These are phyloP conservation scores for Trissolcus basalis DNA, from an alignment of 1,140 invertebrate species.

Conservation along the genomic window DNA sequence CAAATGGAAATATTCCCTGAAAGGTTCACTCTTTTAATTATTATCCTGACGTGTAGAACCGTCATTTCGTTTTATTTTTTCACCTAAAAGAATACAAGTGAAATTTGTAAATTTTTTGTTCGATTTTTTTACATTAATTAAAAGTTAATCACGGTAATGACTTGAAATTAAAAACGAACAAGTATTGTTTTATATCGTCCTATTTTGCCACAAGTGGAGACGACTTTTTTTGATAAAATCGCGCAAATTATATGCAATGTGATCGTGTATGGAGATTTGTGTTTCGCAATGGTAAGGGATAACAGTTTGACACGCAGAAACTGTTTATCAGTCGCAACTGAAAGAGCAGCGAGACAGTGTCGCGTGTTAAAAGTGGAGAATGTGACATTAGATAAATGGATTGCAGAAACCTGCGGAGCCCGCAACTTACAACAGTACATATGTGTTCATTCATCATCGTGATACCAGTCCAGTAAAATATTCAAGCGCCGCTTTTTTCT, in stretches of 20 bases:
- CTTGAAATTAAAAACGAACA: no score
- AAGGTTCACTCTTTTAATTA: no score
- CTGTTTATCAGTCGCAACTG: conserved; percentile 3
- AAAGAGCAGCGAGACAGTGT: conserved; percentile 11
- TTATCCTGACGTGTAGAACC: no score
- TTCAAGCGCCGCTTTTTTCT: conserved; percentile 5
- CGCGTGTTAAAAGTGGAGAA: conserved; percentile 20
- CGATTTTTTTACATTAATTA: no score
- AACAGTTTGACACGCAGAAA: conserved; percentile 13
- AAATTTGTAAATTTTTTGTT: no score
- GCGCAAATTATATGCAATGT: background rate
- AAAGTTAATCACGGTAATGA: no score
- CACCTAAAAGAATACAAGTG: no score
- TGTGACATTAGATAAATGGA: conserved; percentile 22
- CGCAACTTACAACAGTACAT: conserved; percentile 7
- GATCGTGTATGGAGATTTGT: conserved; percentile 4
- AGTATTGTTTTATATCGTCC: no score
- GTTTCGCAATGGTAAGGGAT: background rate
- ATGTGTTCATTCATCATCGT: conserved; percentile 16
- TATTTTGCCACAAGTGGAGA: no score
- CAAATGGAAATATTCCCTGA: no score
- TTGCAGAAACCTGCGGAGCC: conserved; percentile 1
- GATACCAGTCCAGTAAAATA: conserved; percentile 19
- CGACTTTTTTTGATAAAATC: no score
- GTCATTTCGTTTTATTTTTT: no score